A percentile compares a stretch with the other conserved stretches of the same genome.
Conservation (phyloP, 1,140 invertebrate species). For the Dendroctonus valens region DNA sequence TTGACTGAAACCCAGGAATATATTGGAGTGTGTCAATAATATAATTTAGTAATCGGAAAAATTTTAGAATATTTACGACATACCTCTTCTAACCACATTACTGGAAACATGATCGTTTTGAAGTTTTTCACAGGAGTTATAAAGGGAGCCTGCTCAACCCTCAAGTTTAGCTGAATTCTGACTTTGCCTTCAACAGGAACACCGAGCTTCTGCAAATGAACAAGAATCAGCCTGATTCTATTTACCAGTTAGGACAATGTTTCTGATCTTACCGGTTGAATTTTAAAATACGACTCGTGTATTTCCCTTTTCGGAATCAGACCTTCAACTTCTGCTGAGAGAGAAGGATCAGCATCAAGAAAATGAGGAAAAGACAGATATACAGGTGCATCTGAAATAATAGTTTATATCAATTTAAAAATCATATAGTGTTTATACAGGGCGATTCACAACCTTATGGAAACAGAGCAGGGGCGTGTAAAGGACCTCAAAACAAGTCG, state of each 20-base stretch:
- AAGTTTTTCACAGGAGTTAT: conserved; percentile 73
- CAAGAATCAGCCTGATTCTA: neutral
- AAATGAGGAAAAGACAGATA: conserved; percentile 91
- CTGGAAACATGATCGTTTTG: conserved; percentile 77
- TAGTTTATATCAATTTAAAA: too few species aligned
- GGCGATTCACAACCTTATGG: too few species aligned
- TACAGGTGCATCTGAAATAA: conserved; percentile 74
- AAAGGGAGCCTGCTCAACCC: conserved; percentile 69
- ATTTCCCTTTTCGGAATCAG: conserved; percentile 67
- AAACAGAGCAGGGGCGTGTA: too few species aligned
- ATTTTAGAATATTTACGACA: neutral
- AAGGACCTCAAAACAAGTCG: too few species aligned
- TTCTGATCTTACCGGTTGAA: conserved; percentile 72
- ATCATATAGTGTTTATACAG: too few species aligned
- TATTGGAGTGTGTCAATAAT: too few species aligned
- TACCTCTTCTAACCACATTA: conserved; percentile 85
- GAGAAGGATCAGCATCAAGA: conserved; percentile 73
- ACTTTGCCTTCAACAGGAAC: conserved; percentile 80
- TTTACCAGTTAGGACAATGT: neutral
- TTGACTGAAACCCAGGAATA: too few species aligned
- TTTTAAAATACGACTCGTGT: conserved; percentile 79
- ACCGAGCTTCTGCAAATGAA: conserved; percentile 73
- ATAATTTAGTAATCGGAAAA: neutral
- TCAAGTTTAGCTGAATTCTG: conserved; percentile 77
- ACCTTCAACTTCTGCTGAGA: conserved; percentile 71